phyloP scores from a whole-genome alignment of 2,888 invertebrate genomes.

The Carcina quercana region DNA sequence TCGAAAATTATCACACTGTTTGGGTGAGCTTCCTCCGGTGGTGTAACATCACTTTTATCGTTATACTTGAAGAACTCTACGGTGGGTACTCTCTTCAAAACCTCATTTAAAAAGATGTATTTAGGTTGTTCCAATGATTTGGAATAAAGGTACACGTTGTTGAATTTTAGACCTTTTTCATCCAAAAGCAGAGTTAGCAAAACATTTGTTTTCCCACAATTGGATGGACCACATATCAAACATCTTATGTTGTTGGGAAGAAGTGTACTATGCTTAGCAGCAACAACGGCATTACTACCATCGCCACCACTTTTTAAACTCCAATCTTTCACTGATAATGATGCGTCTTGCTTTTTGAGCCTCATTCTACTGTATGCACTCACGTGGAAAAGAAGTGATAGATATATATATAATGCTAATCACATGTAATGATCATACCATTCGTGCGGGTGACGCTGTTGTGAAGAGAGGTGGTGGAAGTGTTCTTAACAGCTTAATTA shows the following conservation, averaged over 20 bases:
- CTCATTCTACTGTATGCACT: too few species aligned
- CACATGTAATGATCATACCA: too few species aligned
- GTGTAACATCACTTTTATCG: neutral
- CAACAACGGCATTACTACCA: too few species aligned
- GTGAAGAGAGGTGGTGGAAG: constrained; percentile 9
- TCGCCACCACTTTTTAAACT: too few species aligned
- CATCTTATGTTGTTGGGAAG: constrained; percentile 10
- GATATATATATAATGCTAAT: too few species aligned
- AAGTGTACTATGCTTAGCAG: neutral
- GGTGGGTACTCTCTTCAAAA: neutral
- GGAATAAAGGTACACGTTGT: neutral
- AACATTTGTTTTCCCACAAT: constrained; percentile 21
- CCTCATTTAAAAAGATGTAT: neutral
- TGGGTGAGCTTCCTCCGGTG: constrained; percentile 13
- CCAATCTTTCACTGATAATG: too few species aligned
- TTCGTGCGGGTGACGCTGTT: too few species aligned
- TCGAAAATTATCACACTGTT: constrained; percentile 17
- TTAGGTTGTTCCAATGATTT: neutral
- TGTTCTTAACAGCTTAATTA: constrained; percentile 12
- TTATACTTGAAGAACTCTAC: neutral
- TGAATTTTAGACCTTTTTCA: neutral
- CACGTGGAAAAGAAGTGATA: too few species aligned
- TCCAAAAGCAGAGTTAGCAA: constrained; percentile 9
- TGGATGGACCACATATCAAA: constrained; percentile 16
- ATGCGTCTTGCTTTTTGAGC: too few species aligned